These are phyloP conservation scores for Liasis olivaceus DNA, from an alignment of 2,797 vertebrate genomes.

Conservation along the genomic window DNA sequence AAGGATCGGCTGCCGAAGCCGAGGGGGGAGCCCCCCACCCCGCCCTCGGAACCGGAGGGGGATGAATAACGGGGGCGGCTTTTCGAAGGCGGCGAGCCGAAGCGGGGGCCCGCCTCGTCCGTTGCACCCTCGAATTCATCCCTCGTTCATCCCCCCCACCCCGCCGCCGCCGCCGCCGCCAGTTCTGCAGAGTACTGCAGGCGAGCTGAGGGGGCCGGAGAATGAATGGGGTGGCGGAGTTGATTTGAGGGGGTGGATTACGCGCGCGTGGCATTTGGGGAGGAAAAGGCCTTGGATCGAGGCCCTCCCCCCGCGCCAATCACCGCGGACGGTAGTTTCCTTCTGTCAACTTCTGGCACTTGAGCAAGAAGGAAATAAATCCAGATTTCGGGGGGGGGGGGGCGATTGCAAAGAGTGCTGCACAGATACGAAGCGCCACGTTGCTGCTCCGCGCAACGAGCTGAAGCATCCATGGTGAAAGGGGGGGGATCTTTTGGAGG, in stretches of 20 bases:
- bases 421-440: not conserved
- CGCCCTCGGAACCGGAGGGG: not conserved
- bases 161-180: not conserved
- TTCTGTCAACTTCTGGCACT: not conserved
- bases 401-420: not conserved
- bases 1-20: too few species aligned
- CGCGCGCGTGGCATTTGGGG: not conserved
- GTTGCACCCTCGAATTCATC: not conserved
- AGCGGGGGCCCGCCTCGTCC: not conserved
- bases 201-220: not conserved
- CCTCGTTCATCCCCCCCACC: too few species aligned
- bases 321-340: not conserved
- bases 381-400: not conserved
- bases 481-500: not conserved
- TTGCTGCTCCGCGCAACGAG: not conserved
- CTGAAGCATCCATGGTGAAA: not conserved
- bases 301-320: not conserved
- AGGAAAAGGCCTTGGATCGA: not conserved
- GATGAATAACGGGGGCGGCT: not conserved
- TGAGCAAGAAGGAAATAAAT: not conserved
- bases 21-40: not conserved
- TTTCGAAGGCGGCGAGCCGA: not conserved
- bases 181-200: not conserved
- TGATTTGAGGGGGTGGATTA: not conserved
- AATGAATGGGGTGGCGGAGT: slow-evolving; percentile 10